These are phyloP conservation scores for Elymnias hypermnestra DNA, from an alignment of 1,140 invertebrate genomes.

Conservation along the genomic window DNA sequence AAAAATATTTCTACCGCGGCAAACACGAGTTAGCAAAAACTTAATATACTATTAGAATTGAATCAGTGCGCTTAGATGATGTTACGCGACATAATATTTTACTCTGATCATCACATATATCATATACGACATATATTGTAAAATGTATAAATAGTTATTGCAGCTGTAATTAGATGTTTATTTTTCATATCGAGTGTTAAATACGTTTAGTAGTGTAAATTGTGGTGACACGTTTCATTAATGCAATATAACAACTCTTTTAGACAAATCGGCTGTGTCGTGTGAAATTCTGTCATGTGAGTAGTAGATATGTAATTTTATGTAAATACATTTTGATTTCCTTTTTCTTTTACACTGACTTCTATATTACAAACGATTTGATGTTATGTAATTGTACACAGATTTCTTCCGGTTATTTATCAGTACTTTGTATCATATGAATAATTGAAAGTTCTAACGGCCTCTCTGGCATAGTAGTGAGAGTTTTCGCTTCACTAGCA, in stretches of 20 bases:
- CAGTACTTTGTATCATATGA: too few species aligned
- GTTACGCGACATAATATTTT: conserved; percentile 50
- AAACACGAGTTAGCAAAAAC: conserved; percentile 13
- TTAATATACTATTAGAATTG: conserved; percentile 19
- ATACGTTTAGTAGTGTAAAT: conserved; percentile 72
- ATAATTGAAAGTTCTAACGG: too few species aligned
- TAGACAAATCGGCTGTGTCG: conserved; percentile 73
- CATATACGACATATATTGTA: conserved; percentile 41
- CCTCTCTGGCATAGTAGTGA: too few species aligned
- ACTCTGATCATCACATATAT: conserved; percentile 38
- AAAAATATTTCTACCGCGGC: conserved; percentile 19
- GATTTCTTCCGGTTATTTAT: too few species aligned
- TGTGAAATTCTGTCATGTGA: conserved; percentile 57
- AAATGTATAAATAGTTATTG: conserved; percentile 76
- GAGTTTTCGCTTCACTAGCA: too few species aligned
- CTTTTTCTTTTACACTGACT: too few species aligned
- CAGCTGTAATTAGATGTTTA: conserved; percentile 74
- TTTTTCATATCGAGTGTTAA: conserved; percentile 74
- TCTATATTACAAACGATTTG: too few species aligned
- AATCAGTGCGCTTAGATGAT: conserved; percentile 60
- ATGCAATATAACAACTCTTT: conserved; percentile 55
- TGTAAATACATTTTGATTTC: too few species aligned
- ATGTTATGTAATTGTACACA: too few species aligned
- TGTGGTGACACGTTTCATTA: conserved; percentile 61
- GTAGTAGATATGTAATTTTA: conserved; percentile 43